phyloP scores from a whole-genome alignment of 1,140 invertebrate species.

The Holotrichia oblita region DNA sequence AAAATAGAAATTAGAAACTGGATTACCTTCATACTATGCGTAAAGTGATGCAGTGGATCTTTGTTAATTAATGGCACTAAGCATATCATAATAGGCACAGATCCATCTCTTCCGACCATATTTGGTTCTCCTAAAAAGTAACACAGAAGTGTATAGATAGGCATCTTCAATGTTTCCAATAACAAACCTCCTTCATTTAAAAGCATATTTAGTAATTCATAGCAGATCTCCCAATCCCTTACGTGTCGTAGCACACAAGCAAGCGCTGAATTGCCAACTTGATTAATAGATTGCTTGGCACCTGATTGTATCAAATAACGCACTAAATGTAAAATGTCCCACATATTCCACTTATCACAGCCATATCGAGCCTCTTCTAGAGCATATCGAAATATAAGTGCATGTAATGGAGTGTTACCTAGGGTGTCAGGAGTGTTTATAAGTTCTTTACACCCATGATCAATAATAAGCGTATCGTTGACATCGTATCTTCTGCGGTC shows the following conservation, averaged over 20 bases:
- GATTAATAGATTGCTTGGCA: constrained; percentile 74
- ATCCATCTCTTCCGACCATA: constrained; percentile 75
- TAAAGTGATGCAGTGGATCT: constrained; percentile 77
- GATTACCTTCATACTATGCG: constrained; percentile 76
- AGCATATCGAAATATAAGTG: constrained; percentile 76
- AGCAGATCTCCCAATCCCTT: constrained; percentile 80
- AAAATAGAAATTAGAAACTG: neutral
- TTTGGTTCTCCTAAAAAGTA: constrained; percentile 68
- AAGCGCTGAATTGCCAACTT: constrained; percentile 74
- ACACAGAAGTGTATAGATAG: constrained; percentile 18
- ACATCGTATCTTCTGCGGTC: constrained; percentile 74
- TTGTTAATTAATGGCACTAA: constrained; percentile 79
- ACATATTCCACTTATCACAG: constrained; percentile 77
- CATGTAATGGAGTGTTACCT: constrained; percentile 72
- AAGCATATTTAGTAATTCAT: constrained; percentile 76
- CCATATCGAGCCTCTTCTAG: constrained; percentile 76
- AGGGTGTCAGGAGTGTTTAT: constrained; percentile 79
- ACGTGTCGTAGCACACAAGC: constrained; percentile 78
- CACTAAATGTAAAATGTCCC: constrained; percentile 76
- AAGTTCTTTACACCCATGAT: constrained; percentile 73
- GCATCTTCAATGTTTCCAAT: constrained; percentile 7
- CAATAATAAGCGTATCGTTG: constrained; percentile 71
- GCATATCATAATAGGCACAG: constrained; percentile 78
- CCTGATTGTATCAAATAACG: constrained; percentile 71
- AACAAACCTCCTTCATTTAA: constrained; percentile 70